These are phyloP conservation scores for Ivindomyrus marchei DNA, from an alignment of 2,113 vertebrate genomes.

Conservation along the genomic window DNA sequence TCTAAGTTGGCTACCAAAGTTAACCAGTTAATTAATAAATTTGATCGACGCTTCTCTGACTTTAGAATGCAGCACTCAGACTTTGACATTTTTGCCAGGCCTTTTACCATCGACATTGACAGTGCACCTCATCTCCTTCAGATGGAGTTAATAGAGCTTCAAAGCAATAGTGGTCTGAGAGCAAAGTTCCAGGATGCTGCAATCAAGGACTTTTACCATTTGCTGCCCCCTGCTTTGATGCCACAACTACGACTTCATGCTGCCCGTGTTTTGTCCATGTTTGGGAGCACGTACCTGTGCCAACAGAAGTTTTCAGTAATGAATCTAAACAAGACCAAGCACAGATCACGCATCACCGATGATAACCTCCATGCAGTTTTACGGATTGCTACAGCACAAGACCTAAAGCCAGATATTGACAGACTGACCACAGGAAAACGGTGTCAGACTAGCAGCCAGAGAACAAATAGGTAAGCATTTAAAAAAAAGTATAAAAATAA, in stretches of 20 bases:
- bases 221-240: slow-evolving; percentile 27
- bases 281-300: not conserved
- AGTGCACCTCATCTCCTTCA: slow-evolving; percentile 26
- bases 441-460: slow-evolving; percentile 31
- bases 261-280: slow-evolving; percentile 25
- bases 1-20: slow-evolving; percentile 32
- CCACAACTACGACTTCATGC: slow-evolving; percentile 34
- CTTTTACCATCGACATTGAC: slow-evolving; percentile 29
- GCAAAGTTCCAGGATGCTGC: slow-evolving; percentile 31
- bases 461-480: slow-evolving; percentile 28
- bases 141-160: slow-evolving; percentile 35
- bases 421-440: slow-evolving; percentile 25
- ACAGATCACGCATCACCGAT: not conserved
- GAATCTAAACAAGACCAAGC: slow-evolving; percentile 9
- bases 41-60: slow-evolving; percentile 27
- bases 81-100: slow-evolving; percentile 36
- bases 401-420: slow-evolving; percentile 26
- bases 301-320: slow-evolving; percentile 2
- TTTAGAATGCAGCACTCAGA: slow-evolving; percentile 22
- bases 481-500: not conserved
- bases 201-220: slow-evolving; percentile 32
- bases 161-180: slow-evolving; percentile 32
- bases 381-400: not conserved
- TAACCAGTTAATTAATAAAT: slow-evolving; percentile 29
- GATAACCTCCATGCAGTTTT: not conserved